Conservation (phyloP, 2,113 vertebrate genomes). For the Gobio gobio region DNA sequence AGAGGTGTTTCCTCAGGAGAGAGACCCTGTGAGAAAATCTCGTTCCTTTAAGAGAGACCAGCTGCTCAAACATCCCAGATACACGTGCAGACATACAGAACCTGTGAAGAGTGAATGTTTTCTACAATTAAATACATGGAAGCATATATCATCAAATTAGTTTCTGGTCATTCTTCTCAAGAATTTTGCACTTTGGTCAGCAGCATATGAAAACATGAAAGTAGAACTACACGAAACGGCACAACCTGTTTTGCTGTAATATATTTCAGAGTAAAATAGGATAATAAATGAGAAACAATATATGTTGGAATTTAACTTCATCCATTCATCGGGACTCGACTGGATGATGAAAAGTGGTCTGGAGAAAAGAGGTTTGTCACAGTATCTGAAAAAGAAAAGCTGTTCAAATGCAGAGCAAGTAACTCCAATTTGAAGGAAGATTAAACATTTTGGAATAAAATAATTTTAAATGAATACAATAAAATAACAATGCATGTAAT, state of each 20-base stretch:
- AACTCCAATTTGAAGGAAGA: not conserved
- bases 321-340: not conserved
- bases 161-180: not conserved
- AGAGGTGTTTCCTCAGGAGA: conserved; percentile 53
- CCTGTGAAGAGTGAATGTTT: not conserved
- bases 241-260: not conserved
- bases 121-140: not conserved
- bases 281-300: not conserved
- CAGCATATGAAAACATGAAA: not conserved
- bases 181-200: not conserved
- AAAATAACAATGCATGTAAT: not conserved
- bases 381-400: not conserved
- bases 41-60: conserved; percentile 54
- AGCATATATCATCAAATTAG: not conserved
- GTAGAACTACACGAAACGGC: not conserved
- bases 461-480: not conserved
- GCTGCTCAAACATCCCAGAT: conserved; percentile 51
- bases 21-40: conserved; percentile 48
- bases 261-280: not conserved
- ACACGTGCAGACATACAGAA: conserved; percentile 5
- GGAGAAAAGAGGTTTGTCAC: not conserved
- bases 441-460: not conserved
- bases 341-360: not conserved
- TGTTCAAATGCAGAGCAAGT: not conserved
- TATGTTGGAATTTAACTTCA: conserved; percentile 3